Conservation (phyloP, 2,113 vertebrate genomes). For the Hiodon tergisus region DNA sequence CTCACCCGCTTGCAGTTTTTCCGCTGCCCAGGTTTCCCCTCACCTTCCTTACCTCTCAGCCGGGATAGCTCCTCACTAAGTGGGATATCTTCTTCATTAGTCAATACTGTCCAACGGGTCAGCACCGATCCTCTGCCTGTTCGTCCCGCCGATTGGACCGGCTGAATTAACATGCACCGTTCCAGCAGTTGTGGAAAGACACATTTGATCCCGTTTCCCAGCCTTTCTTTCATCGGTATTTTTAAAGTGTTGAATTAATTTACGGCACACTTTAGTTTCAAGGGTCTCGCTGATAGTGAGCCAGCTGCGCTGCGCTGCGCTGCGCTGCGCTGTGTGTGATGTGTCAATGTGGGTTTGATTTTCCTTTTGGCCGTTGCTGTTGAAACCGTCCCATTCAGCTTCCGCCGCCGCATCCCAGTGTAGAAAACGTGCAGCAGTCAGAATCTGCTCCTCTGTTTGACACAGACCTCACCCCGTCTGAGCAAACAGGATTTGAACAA, state of each 20-base stretch:
- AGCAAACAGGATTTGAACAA: background rate
- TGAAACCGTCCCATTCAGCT: too few relatives aligned
- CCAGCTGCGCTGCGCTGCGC: too few relatives aligned
- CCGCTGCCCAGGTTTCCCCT: background rate
- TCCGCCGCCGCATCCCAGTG: too few relatives aligned
- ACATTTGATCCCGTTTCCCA: too few relatives aligned
- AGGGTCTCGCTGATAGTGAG: too few relatives aligned
- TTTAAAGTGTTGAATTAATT: too few relatives aligned
- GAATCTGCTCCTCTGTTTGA: background rate
- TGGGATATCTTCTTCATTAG: background rate
- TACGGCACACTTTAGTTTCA: too few relatives aligned
- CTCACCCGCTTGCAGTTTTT: background rate
- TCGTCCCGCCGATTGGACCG: background rate
- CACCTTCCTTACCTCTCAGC: background rate
- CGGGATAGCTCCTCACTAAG: background rate
- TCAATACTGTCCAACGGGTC: background rate
- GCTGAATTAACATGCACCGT: background rate
- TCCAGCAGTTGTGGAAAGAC: too few relatives aligned
- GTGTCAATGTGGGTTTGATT: too few relatives aligned
- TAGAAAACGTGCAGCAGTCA: background rate
- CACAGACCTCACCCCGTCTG: background rate
- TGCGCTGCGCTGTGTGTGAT: too few relatives aligned
- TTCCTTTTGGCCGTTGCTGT: too few relatives aligned
- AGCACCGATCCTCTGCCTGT: background rate
- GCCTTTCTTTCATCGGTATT: too few relatives aligned